Evolutionary conservation across 2,797 vertebrate species (phyloP).

Genomic region (Anguilla obscura): DNA sequence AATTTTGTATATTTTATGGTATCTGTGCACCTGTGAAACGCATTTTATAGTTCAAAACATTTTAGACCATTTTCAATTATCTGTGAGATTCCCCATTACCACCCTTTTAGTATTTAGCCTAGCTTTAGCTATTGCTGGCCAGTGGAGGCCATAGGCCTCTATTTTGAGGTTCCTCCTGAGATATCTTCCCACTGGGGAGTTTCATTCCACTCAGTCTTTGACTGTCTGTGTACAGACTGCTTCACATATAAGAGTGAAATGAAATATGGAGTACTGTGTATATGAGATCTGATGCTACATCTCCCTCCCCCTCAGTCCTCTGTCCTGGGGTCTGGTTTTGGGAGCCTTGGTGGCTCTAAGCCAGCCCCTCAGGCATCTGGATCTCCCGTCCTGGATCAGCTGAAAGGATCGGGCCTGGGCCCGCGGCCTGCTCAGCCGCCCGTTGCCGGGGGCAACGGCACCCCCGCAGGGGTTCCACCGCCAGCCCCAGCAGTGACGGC

Average conservation of each 20-base stretch:
- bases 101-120: neutral
- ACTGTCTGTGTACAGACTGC: neutral
- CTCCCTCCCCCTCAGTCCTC: constrained; percentile 69
- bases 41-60: too few relatives aligned
- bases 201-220: neutral
- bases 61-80: neutral
- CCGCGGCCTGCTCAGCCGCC: constrained; percentile 71
- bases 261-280: neutral
- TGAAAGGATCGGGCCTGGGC: constrained; percentile 76
- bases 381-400: constrained; percentile 81
- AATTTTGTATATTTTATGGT: too few relatives aligned
- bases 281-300: neutral
- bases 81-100: neutral
- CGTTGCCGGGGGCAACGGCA: constrained; percentile 54
- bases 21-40: too few relatives aligned
- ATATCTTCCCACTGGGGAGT: neutral
- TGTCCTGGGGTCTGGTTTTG: constrained; percentile 84
- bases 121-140: neutral
- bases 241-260: neutral
- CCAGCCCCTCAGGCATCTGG: constrained; percentile 64
- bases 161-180: neutral
- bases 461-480: constrained; percentile 61
- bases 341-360: constrained; percentile 81
- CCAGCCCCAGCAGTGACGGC: constrained; percentile 53
- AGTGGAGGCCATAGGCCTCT: neutral